Conservation (phyloP, 1,140 invertebrate species). For the Drosophila pachea region DNA sequence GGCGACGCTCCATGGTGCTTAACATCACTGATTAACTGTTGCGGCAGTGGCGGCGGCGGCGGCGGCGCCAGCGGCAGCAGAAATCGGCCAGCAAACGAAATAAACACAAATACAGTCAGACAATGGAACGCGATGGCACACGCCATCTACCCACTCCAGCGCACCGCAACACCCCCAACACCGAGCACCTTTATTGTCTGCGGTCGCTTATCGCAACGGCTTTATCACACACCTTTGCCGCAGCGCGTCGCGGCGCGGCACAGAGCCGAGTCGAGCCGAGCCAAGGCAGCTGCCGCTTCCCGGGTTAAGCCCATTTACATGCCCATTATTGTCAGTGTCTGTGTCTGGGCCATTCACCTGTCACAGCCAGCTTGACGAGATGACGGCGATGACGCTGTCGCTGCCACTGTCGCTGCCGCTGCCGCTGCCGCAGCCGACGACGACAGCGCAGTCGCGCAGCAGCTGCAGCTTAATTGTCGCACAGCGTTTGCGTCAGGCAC, state of each 20-base stretch:
- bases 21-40: constrained; percentile 71
- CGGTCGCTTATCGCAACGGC: constrained; percentile 34
- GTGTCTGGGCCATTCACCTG: constrained; percentile 49
- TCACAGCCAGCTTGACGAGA: constrained; percentile 47
- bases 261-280: constrained; percentile 24
- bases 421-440: constrained; percentile 3
- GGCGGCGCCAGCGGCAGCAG: neutral
- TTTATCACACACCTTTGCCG: constrained; percentile 51
- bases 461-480: constrained; percentile 44
- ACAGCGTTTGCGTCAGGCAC: constrained; percentile 33
- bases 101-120: constrained; percentile 21
- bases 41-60: constrained; percentile 1
- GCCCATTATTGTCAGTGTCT: constrained; percentile 58
- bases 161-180: neutral
- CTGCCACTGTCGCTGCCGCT: constrained; percentile 9
- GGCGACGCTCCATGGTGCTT: constrained; percentile 51
- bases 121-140: constrained; percentile 34
- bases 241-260: constrained; percentile 20
- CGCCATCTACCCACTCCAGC: neutral
- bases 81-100: constrained; percentile 21
- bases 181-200: constrained; percentile 28
- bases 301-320: constrained; percentile 57
- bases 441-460: constrained; percentile 1
- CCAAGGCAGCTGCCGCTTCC: constrained; percentile 21
- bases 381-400: neutral